A percentile compares a stretch with the other conserved stretches of the same genome.
Evolutionary conservation across 2,113 vertebrate species (phyloP).

Genomic region (Dipodomys stephensi): DNA sequence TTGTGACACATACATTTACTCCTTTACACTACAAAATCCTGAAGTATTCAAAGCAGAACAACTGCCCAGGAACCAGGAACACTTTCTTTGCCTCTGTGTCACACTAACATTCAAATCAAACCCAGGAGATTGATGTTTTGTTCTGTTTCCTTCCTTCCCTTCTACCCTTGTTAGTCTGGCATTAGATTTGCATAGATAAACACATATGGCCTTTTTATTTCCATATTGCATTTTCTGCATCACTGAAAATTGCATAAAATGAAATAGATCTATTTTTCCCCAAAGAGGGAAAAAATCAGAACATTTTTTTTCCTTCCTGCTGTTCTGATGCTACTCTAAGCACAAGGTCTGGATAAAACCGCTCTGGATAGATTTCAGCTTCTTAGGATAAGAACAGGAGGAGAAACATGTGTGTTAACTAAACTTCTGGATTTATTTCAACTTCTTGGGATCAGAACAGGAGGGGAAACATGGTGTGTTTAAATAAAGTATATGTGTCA

Average conservation of each 20-base stretch:
- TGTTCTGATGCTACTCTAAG: background rate
- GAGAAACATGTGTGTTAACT: constrained; percentile 6
- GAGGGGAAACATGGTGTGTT: background rate
- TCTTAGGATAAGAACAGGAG: background rate
- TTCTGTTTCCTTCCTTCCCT: background rate
- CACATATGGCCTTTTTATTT: background rate
- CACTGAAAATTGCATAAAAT: background rate
- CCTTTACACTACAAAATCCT: background rate
- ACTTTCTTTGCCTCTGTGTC: background rate
- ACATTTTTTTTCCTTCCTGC: background rate
- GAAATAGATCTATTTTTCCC: constrained; percentile 55
- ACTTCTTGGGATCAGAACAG: background rate
- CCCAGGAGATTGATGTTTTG: background rate
- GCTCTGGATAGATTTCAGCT: background rate
- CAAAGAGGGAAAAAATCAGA: constrained; percentile 40
- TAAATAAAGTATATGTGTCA: background rate
- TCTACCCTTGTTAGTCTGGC: background rate
- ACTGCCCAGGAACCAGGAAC: background rate
- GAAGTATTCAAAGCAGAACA: background rate
- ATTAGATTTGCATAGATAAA: constrained; percentile 29
- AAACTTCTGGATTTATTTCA: constrained; percentile 3
- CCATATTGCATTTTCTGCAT: constrained; percentile 13
- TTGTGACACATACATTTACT: background rate
- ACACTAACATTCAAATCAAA: constrained; percentile 34
- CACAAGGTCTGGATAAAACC: background rate